Evolutionary conservation across 2,797 vertebrate genomes (phyloP).

Genomic region (Botia almorhae): DNA sequence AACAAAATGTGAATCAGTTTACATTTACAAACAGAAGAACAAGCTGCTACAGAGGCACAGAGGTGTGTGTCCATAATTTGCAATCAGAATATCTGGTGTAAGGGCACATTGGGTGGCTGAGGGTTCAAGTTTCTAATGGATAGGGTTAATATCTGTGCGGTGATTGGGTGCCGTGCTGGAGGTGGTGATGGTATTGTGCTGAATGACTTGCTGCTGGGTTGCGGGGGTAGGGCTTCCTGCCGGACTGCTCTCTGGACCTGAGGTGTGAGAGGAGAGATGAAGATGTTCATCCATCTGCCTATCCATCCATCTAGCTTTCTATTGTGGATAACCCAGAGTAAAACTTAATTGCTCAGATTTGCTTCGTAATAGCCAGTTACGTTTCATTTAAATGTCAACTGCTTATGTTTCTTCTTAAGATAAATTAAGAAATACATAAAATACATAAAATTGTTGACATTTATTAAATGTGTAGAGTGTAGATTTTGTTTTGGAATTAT

Average conservation of each 20-base stretch:
- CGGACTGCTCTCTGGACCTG: conserved; percentile 98
- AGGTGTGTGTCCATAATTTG: conserved; percentile 45
- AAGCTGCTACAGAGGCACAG: conserved; percentile 49
- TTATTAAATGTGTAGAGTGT: not conserved
- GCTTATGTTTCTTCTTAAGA: too few species aligned
- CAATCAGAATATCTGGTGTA: conserved; percentile 56
- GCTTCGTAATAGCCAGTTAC: not conserved
- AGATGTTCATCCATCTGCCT: not conserved
- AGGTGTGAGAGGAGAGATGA: conserved; percentile 50
- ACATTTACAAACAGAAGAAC: conserved; percentile 57
- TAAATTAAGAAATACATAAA: too few species aligned
- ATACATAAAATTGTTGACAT: too few species aligned
- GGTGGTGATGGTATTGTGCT: conserved; percentile 99
- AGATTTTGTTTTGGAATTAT: not conserved
- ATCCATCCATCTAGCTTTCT: not conserved
- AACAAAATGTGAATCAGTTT: conserved; percentile 71
- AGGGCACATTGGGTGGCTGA: not conserved
- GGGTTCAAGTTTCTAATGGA: conserved; percentile 84
- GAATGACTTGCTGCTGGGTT: conserved; percentile 98
- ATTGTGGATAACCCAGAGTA: too few species aligned
- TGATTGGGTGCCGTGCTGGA: conserved; percentile 92
- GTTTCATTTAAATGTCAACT: too few species aligned
- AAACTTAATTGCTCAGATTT: not conserved
- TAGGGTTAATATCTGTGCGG: conserved; percentile 97
- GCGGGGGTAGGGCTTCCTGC: conserved; percentile 88